Conservation (phyloP, 1,140 invertebrate species). For the Anoplophora glabripennis region DNA sequence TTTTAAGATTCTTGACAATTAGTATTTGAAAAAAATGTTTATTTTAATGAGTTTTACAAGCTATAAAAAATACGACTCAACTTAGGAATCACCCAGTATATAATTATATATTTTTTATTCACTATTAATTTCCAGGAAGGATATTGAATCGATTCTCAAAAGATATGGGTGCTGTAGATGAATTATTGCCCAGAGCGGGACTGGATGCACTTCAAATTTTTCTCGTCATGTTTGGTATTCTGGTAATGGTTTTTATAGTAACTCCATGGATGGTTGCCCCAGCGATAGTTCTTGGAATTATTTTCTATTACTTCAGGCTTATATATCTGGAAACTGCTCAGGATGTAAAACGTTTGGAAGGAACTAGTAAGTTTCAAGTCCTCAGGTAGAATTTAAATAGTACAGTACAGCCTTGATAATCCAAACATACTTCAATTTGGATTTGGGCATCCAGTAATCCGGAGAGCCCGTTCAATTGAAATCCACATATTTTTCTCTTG, state of each 20-base stretch:
- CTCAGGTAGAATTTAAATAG: too few species aligned
- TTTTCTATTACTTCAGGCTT: slow-evolving; percentile 71
- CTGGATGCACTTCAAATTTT: slow-evolving; percentile 75
- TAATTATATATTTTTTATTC: too few species aligned
- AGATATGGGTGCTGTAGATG: slow-evolving; percentile 81
- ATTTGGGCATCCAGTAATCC: too few species aligned
- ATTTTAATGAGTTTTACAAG: too few species aligned
- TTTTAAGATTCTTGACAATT: too few species aligned
- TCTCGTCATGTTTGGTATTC: slow-evolving; percentile 50
- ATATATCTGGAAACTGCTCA: slow-evolving; percentile 81
- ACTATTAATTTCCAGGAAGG: slow-evolving; percentile 35
- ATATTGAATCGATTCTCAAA: slow-evolving; percentile 76
- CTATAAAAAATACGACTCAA: too few species aligned
- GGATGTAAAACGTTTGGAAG: slow-evolving; percentile 83
- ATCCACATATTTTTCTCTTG: too few species aligned
- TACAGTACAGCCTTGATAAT: too few species aligned
- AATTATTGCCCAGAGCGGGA: slow-evolving; percentile 74
- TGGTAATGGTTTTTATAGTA: slow-evolving; percentile 70
- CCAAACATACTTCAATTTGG: too few species aligned
- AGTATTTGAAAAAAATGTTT: too few species aligned
- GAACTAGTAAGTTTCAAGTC: slow-evolving; percentile 52
- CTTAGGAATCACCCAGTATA: too few species aligned
- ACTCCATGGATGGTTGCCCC: slow-evolving; percentile 73
- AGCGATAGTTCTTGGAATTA: slow-evolving; percentile 60
- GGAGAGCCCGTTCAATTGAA: too few species aligned